Percentiles rank a stretch among this genome's conserved stretches.
Evolutionary conservation across 2,888 invertebrate genomes (phyloP).

Genomic region (Metallyticus violacea): DNA sequence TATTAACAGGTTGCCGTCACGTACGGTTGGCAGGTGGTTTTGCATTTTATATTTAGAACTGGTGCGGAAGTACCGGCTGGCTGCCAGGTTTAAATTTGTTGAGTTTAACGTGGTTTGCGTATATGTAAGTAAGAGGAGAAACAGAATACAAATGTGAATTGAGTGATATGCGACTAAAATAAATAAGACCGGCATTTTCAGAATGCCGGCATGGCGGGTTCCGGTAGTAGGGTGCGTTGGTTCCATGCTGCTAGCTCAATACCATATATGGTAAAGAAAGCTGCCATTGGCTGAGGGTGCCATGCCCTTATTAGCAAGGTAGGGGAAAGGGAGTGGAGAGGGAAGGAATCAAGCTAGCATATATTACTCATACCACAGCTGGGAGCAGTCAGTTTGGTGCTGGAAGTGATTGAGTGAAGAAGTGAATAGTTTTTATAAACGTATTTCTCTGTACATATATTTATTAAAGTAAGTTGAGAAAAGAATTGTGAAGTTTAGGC

Average conservation of each 20-base stretch:
- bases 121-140: background rate
- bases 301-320: constrained; percentile 44
- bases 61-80: background rate
- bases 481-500: background rate
- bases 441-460: constrained; percentile 1
- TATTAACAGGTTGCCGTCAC: constrained; percentile 25
- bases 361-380: constrained; percentile 30
- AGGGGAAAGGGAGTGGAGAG: constrained; percentile 52
- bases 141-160: background rate
- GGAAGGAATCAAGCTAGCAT: constrained; percentile 31
- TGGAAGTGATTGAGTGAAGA: background rate
- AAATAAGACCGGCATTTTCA: background rate
- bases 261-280: constrained; percentile 78
- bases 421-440: background rate
- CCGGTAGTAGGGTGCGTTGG: constrained; percentile 25
- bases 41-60: background rate
- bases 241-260: constrained; percentile 44
- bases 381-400: constrained; percentile 34
- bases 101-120: too few species aligned
- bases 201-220: constrained; percentile 20
- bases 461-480: constrained; percentile 4
- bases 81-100: background rate
- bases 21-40: constrained; percentile 22
- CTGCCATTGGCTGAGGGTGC: constrained; percentile 57
- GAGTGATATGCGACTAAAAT: background rate